Percentiles rank a stretch among this genome's conserved stretches.
Evolutionary conservation across 2,113 vertebrate genomes (phyloP).

Genomic region (Centropristis striata): DNA sequence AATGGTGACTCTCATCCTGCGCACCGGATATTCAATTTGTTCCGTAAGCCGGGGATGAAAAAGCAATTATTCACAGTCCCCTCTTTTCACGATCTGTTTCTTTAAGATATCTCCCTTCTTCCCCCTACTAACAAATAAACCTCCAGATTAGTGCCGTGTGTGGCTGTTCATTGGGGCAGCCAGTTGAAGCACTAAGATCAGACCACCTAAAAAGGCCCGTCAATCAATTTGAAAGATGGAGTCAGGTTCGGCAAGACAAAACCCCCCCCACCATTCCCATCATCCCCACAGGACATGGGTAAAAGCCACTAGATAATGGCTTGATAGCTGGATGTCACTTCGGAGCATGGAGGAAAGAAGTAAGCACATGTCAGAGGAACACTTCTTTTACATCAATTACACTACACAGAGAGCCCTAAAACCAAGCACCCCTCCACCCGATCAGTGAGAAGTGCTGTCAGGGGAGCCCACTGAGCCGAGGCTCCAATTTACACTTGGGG

Average conservation of each 20-base stretch:
- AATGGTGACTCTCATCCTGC: conserved; percentile 78
- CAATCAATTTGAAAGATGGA: conserved; percentile 70
- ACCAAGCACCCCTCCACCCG: conserved; percentile 32
- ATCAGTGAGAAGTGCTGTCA: conserved; percentile 67
- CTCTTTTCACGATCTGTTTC: conserved; percentile 85
- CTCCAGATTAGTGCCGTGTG: conserved; percentile 75
- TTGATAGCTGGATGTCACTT: conserved; percentile 76
- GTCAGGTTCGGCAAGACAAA: conserved; percentile 37
- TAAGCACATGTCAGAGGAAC: conserved; percentile 60
- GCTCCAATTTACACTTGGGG: conserved; percentile 81
- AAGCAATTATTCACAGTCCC: conserved; percentile 86
- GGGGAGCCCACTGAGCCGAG: conserved; percentile 68
- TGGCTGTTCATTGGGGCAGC: conserved; percentile 55
- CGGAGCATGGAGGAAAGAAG: conserved; percentile 47
- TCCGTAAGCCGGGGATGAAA: conserved; percentile 84
- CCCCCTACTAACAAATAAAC: conserved; percentile 76
- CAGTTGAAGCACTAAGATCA: conserved; percentile 54
- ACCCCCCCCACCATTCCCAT: not conserved
- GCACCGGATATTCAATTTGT: conserved; percentile 86
- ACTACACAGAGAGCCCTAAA: conserved; percentile 53
- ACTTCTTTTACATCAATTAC: conserved; percentile 83
- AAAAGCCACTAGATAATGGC: conserved; percentile 75
- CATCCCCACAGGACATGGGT: conserved; percentile 45
- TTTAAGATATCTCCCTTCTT: conserved; percentile 81
- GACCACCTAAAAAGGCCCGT: conserved; percentile 64